Conservation (phyloP, 2,888 invertebrate genomes). For the Parnassius mnemosyne region DNA sequence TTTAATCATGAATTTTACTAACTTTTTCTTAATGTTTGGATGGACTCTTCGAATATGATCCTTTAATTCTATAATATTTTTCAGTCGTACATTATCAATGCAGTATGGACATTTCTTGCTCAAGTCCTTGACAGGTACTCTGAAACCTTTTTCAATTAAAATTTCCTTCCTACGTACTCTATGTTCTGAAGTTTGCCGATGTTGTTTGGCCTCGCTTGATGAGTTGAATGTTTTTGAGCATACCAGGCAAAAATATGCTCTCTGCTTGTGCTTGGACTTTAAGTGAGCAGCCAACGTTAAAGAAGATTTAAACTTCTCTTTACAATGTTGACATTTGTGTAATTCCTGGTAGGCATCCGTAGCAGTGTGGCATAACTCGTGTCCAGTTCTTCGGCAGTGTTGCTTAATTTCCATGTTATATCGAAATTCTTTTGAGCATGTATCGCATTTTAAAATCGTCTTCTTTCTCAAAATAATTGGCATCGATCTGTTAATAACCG, state of each 20-base stretch:
- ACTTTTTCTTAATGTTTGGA: conserved; percentile 83
- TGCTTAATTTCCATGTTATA: conserved; percentile 87
- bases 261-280: conserved; percentile 80
- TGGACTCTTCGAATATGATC: conserved; percentile 82
- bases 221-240: conserved; percentile 84
- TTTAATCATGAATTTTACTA: conserved; percentile 36
- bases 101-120: conserved; percentile 83
- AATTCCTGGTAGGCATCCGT: conserved; percentile 84
- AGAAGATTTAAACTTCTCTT: conserved; percentile 80
- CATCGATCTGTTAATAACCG: conserved; percentile 89
- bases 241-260: conserved; percentile 83
- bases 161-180: conserved; percentile 78
- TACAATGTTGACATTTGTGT: conserved; percentile 82
- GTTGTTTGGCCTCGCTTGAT: conserved; percentile 82
- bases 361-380: conserved; percentile 74
- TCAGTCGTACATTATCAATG: conserved; percentile 61
- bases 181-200: conserved; percentile 84
- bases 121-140: conserved; percentile 53
- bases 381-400: conserved; percentile 78
- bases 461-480: conserved; percentile 88
- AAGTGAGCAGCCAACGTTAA: conserved; percentile 85
- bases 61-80: conserved; percentile 80
- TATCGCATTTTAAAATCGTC: conserved; percentile 81
- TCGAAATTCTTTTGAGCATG: conserved; percentile 85
- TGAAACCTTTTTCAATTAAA: conserved; percentile 52